These are phyloP conservation scores for Platorchestia sp. DNA, from an alignment of 1,140 invertebrate genomes.

Conservation along the genomic window DNA sequence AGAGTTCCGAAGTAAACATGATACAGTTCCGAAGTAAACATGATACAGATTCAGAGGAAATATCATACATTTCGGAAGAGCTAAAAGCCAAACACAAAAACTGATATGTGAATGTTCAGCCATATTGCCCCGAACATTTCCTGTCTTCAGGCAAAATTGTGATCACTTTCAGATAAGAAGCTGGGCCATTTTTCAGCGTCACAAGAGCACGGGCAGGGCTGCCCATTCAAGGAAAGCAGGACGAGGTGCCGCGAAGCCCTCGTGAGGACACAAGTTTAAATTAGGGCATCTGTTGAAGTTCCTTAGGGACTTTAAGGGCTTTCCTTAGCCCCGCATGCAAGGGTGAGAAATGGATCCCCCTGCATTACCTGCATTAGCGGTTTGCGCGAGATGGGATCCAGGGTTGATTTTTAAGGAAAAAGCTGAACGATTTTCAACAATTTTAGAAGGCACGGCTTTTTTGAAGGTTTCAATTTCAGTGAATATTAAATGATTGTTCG, in stretches of 20 bases:
- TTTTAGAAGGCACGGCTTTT: too few relatives aligned
- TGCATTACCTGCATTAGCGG: neutral
- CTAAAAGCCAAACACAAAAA: neutral
- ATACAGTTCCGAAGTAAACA: too few relatives aligned
- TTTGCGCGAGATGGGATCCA: neutral
- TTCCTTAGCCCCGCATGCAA: neutral
- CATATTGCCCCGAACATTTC: neutral
- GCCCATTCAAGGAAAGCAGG: neutral
- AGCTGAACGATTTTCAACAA: too few relatives aligned
- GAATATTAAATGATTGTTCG: too few relatives aligned
- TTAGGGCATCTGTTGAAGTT: conserved; percentile 17
- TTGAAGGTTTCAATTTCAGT: too few relatives aligned
- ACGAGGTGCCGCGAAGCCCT: neutral
- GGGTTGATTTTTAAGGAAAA: too few relatives aligned
- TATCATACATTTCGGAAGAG: neutral
- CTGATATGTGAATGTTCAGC: neutral
- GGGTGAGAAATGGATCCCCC: neutral
- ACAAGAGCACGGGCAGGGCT: neutral
- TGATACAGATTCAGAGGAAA: too few relatives aligned
- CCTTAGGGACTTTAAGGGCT: neutral
- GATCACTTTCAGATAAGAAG: neutral
- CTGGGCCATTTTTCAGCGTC: neutral
- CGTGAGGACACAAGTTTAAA: conserved; percentile 34
- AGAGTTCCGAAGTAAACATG: too few relatives aligned
- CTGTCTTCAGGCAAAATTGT: neutral